phyloP scores from a whole-genome alignment of 2,113 vertebrate species.

The Rhinolophus ferrumequinum region DNA sequence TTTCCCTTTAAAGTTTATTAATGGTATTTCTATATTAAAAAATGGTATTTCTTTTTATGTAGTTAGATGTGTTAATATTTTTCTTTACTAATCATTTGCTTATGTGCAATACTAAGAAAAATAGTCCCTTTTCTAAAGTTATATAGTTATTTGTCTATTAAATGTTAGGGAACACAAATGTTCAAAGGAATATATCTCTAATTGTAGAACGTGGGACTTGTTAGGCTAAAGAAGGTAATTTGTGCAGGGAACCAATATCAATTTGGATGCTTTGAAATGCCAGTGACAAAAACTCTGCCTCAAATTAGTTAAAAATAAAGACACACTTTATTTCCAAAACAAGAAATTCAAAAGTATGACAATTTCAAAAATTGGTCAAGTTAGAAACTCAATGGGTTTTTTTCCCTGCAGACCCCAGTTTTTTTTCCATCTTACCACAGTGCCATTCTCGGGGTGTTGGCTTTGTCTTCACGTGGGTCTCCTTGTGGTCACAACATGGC shows the following conservation, averaged over 20 bases:
- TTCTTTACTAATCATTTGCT: not conserved
- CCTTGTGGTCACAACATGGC: not conserved
- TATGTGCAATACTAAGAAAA: not conserved
- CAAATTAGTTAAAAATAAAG: not conserved
- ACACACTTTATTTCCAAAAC: not conserved
- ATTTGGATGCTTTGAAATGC: not conserved
- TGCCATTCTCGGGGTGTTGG: not conserved
- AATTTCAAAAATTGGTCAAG: not conserved
- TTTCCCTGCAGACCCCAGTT: not conserved
- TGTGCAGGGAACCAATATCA: not conserved
- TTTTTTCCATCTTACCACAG: not conserved
- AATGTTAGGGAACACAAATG: not conserved
- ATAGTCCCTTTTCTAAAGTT: not conserved
- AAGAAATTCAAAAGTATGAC: not conserved
- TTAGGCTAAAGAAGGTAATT: not conserved
- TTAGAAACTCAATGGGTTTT: not conserved
- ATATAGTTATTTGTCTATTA: not conserved
- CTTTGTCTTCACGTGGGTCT: conserved; percentile 3
- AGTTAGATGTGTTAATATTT: not conserved
- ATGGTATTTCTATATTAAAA: not conserved
- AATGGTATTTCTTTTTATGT: not conserved
- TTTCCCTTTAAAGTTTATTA: conserved; percentile 13
- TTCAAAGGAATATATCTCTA: not conserved
- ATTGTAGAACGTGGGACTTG: not conserved
- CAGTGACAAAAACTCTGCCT: conserved; percentile 1